Evolutionary conservation across 2,113 vertebrate genomes (phyloP).

Genomic region (Cebidichthys violaceus): DNA sequence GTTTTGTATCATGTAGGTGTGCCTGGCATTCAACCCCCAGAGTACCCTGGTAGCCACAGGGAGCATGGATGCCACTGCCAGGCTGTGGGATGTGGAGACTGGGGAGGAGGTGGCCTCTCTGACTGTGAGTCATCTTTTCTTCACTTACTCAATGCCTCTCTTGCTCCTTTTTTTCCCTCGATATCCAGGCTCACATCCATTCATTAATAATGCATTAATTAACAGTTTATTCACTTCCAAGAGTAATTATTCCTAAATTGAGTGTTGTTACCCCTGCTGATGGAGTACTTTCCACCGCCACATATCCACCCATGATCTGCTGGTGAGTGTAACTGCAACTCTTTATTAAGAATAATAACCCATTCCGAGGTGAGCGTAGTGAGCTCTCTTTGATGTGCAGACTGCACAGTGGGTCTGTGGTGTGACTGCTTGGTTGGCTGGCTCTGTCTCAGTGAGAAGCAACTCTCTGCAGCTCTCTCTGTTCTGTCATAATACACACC

Average conservation of each 20-base stretch:
- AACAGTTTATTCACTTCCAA: neutral
- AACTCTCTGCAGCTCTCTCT: slow-evolving; percentile 14
- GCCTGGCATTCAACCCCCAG: slow-evolving; percentile 94
- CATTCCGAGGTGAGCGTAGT: neutral
- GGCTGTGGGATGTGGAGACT: slow-evolving; percentile 91
- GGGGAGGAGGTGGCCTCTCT: slow-evolving; percentile 89
- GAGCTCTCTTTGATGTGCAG: slow-evolving; percentile 38
- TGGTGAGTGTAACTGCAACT: slow-evolving; percentile 8
- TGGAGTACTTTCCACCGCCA: neutral
- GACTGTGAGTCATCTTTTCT: slow-evolving; percentile 78
- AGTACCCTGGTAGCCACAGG: slow-evolving; percentile 95
- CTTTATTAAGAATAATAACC: slow-evolving; percentile 22
- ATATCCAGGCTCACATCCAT: neutral
- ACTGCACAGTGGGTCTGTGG: slow-evolving; percentile 26
- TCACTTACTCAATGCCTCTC: neutral
- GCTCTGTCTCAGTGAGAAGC: slow-evolving; percentile 3
- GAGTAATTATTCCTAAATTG: slow-evolving; percentile 25
- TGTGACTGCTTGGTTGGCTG: slow-evolving; percentile 32
- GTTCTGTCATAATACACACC: slow-evolving; percentile 9
- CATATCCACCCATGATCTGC: slow-evolving; percentile 2
- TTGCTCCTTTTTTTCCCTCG: neutral
- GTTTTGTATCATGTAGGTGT: slow-evolving; percentile 84
- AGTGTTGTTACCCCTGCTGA: neutral
- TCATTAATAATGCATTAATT: slow-evolving; percentile 28
- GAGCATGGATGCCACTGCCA: slow-evolving; percentile 93